Base-by-base conservation (phyloP, 2,113 vertebrate species). In the Nannobrachium achirus region DNA sequence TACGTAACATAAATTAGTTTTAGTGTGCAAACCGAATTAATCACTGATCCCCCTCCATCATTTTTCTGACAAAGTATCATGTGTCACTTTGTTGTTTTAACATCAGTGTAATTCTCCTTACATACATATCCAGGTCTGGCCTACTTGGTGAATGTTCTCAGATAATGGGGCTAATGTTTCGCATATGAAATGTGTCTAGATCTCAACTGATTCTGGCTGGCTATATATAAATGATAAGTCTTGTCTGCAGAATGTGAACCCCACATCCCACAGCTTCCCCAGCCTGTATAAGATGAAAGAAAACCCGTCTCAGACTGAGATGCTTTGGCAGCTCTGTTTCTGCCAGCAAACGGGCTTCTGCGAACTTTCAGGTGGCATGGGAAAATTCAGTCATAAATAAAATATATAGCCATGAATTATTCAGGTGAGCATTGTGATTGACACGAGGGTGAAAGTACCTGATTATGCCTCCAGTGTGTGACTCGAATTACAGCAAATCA, bases 321-420 rank as follows among this genome's bases (percentile, higher is more conserved):
- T 72, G 81, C 83, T 86, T 90, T 82, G 81, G 86, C 88, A 86
- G 84, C 78, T 86, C 89, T 70, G 83, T 85, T 80, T 85, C 88
- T 88, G 84, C 81, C 90, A 87, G 80, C 89, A 80, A 86, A 81
- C 66, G 33, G 38, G 73, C 87, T 90, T 86, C 78, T 82, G 78
- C 82, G 71, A 92, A 92, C 88, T 89, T 92, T 88, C 75, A 85
- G 84, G 86, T 90, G 75, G 83, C 91, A 88, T 89, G 88, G 90
- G 91, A 89, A 93, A 92, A 92, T 89, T 77, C 73, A 84, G 81
- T 86, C 89, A 91, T 93, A 91, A 91, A 93, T 93, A 92, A 92
- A 92, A 91, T 84, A 93, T 86, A 74, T 55, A 69, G 68, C 33
- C 53, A 84, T 93, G 90, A 93, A 93, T 93, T 88, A 93, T 93